Base-by-base conservation (phyloP, 2,888 invertebrate genomes). In the Melanostoma scalare region DNA sequence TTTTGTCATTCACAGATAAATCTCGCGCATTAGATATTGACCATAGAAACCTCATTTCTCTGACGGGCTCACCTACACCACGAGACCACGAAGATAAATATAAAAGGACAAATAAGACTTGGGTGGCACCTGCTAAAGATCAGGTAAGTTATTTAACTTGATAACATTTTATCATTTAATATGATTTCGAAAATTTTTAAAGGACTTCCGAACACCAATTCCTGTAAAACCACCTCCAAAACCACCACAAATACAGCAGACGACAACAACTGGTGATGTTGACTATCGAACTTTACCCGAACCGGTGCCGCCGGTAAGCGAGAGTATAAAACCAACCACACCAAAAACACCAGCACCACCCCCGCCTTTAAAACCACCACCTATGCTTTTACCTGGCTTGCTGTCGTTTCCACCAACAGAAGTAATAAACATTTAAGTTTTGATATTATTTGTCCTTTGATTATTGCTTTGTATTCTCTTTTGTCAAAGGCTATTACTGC, bases 21-120 rank as follows among this genome's bases (percentile, higher is more conserved):
- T 80, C 89, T 10, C 89, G 91, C 6, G 92, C 86, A 74, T 84
- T 93, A 90, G 96, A 96, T 89, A 95, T 96, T 60, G 96, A 96
- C 90, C 96, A 96, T 88, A 93, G 96, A 86, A 97, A 97, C 91
- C 91, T 97, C 80, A 97, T 97, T 88, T 95, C 96, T 76, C 90
- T 97, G 63, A 96, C 96, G 8, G 96, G 96, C 44, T 95, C 95
- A 31, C 94, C 94, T 0, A 92, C 89, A 6, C 48, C 75, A 44
- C 86, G 78, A 55, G 87, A 88, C 38, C 82, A 79, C 35, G 82
- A 87, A 48, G 75, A 85, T 0, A 76, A 69, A 53, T 80, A 80
- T 61, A 85, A 80, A 9, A 76, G 72, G 30, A 68, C 46, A 20
- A 88, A 88, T 48, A 86, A 88, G 73, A 73, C 85, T 36, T 88